Conservation (phyloP, 2,888 invertebrate species). For the Rapana venosa region DNA sequence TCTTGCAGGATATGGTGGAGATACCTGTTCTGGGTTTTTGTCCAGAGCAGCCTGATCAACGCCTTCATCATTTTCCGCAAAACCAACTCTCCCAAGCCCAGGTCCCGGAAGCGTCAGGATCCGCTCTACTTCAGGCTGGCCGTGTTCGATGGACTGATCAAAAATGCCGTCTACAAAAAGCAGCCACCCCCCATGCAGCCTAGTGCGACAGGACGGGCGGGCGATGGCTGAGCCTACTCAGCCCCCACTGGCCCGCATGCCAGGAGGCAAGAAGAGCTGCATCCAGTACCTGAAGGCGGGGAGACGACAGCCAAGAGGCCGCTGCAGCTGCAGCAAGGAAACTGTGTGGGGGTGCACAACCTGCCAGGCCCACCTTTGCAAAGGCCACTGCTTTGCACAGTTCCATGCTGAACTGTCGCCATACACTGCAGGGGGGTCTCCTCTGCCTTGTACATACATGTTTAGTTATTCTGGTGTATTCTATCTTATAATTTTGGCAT, state of each 20-base stretch:
- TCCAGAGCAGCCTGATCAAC: conserved; percentile 42
- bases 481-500: background rate
- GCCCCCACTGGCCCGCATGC: conserved; percentile 15
- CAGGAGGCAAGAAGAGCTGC: conserved; percentile 32
- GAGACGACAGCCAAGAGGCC: background rate
- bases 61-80: conserved; percentile 38
- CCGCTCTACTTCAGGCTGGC: conserved; percentile 18
- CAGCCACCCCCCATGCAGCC: background rate
- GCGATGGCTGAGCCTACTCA: conserved; percentile 19
- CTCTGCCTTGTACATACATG: background rate
- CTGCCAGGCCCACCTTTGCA: too few species aligned
- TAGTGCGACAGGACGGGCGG: background rate
- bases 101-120: background rate
- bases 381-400: conserved; percentile 34
- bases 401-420: conserved; percentile 28
- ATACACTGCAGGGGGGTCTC: background rate
- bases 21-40: conserved; percentile 42
- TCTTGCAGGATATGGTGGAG: conserved; percentile 45
- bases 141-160: conserved; percentile 8
- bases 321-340: conserved; percentile 17
- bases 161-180: conserved; percentile 11
- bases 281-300: conserved; percentile 7
- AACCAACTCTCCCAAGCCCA: conserved; percentile 17
- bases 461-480: background rate
- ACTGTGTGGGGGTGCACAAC: conserved; percentile 39